phyloP scores from a whole-genome alignment of 2,888 invertebrate genomes.

The Cerceris rybyensis region DNA sequence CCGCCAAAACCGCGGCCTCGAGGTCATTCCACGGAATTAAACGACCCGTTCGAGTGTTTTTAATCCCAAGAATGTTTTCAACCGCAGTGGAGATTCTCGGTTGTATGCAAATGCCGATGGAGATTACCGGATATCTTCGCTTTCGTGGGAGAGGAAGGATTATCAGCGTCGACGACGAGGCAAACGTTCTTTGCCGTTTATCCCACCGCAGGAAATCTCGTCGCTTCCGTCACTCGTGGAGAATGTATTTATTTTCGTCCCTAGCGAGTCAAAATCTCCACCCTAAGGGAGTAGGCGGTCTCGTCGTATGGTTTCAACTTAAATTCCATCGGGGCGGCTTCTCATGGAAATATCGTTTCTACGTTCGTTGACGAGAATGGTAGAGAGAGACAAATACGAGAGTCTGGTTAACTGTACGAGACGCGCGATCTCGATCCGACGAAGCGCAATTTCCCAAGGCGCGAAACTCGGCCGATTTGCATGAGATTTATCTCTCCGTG shows the following conservation, averaged over 20 bases:
- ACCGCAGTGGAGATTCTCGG: not conserved
- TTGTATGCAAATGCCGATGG: conserved; percentile 47
- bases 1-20: conserved; percentile 35
- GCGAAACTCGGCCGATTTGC: conserved; percentile 32
- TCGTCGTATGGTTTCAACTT: not conserved
- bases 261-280: not conserved
- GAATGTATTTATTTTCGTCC: not conserved
- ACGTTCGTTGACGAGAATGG: no score
- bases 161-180: no score
- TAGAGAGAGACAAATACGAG: no score
- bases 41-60: conserved; percentile 32
- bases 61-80: conserved; percentile 48
- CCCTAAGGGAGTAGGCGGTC: not conserved
- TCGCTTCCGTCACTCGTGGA: not conserved
- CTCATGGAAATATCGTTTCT: not conserved
- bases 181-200: not conserved
- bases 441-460: no score
- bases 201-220: not conserved
- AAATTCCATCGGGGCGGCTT: not conserved
- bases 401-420: no score
- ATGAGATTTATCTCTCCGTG: conserved; percentile 11
- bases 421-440: no score
- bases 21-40: conserved; percentile 49
- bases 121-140: conserved; percentile 23
- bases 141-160: not conserved